Evolutionary conservation across 2,797 vertebrate genomes (phyloP).

Genomic region (Phrynocephalus guinanensis): DNA sequence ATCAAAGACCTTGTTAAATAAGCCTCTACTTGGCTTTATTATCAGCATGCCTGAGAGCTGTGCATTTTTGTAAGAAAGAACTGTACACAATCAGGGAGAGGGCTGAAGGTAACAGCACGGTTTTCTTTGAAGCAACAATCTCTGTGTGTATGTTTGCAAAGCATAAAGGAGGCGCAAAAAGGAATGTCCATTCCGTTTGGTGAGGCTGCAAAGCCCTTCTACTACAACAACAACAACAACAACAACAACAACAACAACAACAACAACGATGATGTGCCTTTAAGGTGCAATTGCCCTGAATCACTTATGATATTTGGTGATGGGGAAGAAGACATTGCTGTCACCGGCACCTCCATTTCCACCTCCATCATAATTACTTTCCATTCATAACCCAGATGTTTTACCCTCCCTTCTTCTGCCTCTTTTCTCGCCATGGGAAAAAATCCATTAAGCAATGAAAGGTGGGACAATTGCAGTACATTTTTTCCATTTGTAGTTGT

Average conservation of each 20-base stretch:
- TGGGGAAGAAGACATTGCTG: too few relatives aligned
- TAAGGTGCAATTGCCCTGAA: neutral
- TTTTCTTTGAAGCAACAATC: conserved; percentile 29
- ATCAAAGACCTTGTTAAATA: conserved; percentile 46
- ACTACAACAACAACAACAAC: neutral
- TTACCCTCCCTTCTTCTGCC: neutral
- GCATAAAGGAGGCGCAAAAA: neutral
- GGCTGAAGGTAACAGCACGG: conserved; percentile 5
- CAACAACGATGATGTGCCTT: neutral
- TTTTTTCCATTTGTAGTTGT: neutral
- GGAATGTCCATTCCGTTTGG: neutral
- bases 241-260: neutral
- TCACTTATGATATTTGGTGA: neutral
- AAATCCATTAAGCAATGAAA: neutral
- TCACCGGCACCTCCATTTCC: too few relatives aligned
- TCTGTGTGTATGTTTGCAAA: neutral
- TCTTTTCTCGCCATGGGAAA: neutral
- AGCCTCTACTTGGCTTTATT: conserved; percentile 31
- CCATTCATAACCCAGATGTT: neutral
- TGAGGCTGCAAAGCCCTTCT: neutral
- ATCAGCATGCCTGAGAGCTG: conserved; percentile 5
- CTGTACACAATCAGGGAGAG: neutral
- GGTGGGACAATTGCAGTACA: neutral
- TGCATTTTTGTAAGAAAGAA: conserved; percentile 18
- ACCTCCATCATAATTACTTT: too few relatives aligned